Base-by-base conservation (phyloP, 2,888 invertebrate genomes). In the Pristionchus exspectatus region DNA sequence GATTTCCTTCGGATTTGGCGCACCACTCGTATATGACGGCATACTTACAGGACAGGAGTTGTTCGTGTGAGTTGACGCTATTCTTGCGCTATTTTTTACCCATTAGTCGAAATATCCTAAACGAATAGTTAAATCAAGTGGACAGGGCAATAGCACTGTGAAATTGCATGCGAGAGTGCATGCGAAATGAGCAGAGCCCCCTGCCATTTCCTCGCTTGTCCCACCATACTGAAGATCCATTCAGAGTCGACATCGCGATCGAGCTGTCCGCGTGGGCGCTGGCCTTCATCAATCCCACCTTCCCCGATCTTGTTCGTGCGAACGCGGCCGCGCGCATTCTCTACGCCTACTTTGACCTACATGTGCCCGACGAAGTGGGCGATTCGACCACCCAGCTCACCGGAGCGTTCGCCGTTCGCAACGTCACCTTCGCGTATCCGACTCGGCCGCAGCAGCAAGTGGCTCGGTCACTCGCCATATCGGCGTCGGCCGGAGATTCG, bases 391-490 rank as follows among this genome's bases (percentile, higher is more conserved):
- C 18, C 38, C 14, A 81, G 16, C 33, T 88, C 10, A 88, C 24
- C 1, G 87, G 87, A 24, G 24, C 72, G 14, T 72, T 88, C 30
- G 24, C 50, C 7, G 74, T n/a, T 0, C 74, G 56, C 9, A 74
- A 96, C 38, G 96, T 97, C 0, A 97, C 95, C 96, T 98, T 98
- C 96, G 96, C 97, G 74, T 98, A 98, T 95, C 98, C 98, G 1
- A 97, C 97, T 0, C 96, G 98, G 33, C 96, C 96, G 59, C 97
- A 97, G 91, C 96, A 96, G 88, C 96, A 96, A 90, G 97, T 98
- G 0, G 86, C 90, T 0, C 24, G 21, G 5, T 27, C 24, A 10
- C 84, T 90, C 2, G 30, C 63, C 10, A 10, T 90, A 1, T 77
- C 86, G 0, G 95, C 95, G 21, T 87, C 91, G 4, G 94, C 94